Percentiles rank a stretch among this genome's conserved stretches.
Evolutionary conservation across 2,888 invertebrate species (phyloP).

Genomic region (Acleris cristana): DNA sequence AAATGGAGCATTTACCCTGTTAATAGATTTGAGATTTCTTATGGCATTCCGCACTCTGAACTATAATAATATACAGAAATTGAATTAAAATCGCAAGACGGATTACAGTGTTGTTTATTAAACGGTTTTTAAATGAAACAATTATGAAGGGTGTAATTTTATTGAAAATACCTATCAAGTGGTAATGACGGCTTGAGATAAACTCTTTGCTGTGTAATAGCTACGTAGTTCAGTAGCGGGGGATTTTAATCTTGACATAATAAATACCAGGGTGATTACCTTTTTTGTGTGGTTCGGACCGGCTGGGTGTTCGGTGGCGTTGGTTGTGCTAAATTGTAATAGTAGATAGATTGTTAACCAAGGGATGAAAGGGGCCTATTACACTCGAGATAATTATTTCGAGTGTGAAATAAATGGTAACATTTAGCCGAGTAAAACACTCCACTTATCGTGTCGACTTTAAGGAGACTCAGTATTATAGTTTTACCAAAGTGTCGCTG

Average conservation of each 20-base stretch:
- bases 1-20: conserved; percentile 53
- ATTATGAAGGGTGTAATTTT: conserved; percentile 29
- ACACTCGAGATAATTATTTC: too few relatives aligned
- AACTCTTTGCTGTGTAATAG: conserved; percentile 47
- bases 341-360: too few relatives aligned
- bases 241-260: conserved; percentile 50
- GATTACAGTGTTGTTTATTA: conserved; percentile 18
- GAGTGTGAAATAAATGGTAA: too few relatives aligned
- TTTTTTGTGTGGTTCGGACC: conserved; percentile 45
- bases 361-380: too few relatives aligned
- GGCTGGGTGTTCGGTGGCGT: conserved; percentile 42
- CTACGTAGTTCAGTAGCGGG: conserved; percentile 48
- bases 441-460: too few relatives aligned
- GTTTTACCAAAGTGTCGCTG: too few relatives aligned
- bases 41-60: conserved; percentile 22
- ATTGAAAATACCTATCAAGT: conserved; percentile 33
- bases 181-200: conserved; percentile 28
- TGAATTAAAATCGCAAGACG: conserved; percentile 30
- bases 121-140: conserved; percentile 36
- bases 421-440: too few relatives aligned
- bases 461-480: too few relatives aligned
- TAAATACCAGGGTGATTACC: conserved; percentile 58
- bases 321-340: conserved; percentile 52
- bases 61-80: conserved; percentile 20
- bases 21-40: conserved; percentile 44